phyloP scores from a whole-genome alignment of 1,140 invertebrate species.

The Lordiphosa stackelbergi region DNA sequence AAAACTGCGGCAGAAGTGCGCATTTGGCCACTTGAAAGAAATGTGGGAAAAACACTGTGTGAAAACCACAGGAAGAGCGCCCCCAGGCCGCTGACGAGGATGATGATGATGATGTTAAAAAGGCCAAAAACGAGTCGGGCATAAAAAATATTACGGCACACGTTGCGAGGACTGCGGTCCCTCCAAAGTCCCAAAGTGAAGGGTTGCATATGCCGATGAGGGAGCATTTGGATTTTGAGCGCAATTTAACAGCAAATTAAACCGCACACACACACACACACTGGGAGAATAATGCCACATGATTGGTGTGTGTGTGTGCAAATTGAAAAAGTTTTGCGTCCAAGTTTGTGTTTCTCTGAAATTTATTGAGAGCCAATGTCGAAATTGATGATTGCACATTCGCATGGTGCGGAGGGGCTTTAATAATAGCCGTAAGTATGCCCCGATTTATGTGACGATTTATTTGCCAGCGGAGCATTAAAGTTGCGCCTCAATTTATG shows the following conservation, averaged over 20 bases:
- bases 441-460: slow-evolving; percentile 47
- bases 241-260: slow-evolving; percentile 74
- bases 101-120: slow-evolving; percentile 27
- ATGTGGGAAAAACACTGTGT: slow-evolving; percentile 26
- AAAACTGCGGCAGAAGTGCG: slow-evolving; percentile 34
- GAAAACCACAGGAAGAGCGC: not conserved
- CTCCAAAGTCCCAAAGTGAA: slow-evolving; percentile 3
- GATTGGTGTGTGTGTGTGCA: slow-evolving; percentile 47
- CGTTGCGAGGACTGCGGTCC: slow-evolving; percentile 1
- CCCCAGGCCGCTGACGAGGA: slow-evolving; percentile 12
- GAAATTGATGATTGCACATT: slow-evolving; percentile 54
- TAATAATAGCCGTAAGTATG: slow-evolving; percentile 25
- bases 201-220: slow-evolving; percentile 23
- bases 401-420: not conserved
- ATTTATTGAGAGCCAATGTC: slow-evolving; percentile 59
- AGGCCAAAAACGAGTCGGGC: slow-evolving; percentile 8
- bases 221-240: slow-evolving; percentile 58
- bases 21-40: slow-evolving; percentile 35
- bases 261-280: slow-evolving; percentile 38
- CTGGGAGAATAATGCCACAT: slow-evolving; percentile 28
- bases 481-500: slow-evolving; percentile 35
- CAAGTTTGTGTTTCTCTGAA: slow-evolving; percentile 60
- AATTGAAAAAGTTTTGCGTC: slow-evolving; percentile 70
- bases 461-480: slow-evolving; percentile 29
- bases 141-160: slow-evolving; percentile 28